Base-by-base conservation (phyloP, 2,797 vertebrate genomes). In the Labroides dimidiatus region DNA sequence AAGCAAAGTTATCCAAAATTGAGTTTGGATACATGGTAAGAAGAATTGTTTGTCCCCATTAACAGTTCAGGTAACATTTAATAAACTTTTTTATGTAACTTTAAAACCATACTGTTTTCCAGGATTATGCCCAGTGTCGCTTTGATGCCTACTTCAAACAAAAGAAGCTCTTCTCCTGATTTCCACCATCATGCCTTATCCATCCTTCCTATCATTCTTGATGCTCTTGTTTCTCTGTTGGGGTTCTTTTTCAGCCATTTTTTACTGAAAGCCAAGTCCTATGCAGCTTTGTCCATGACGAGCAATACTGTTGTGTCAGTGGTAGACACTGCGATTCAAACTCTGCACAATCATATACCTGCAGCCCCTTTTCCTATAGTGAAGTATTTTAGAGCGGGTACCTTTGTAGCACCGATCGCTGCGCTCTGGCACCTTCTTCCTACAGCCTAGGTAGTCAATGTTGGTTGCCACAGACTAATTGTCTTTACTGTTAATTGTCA, bases 1-100 rank as follows among this genome's bases (percentile, higher is more conserved):
- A 99, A 91, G 96, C 96, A 0, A 97, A 95, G 81, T 91, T 99
- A 86, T 99, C 97, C 55, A 97, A 95, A 70, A 99, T 99, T 51
- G 92, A 96, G 84, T 99, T 99, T 78, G 97, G 96, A 70, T 99
- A 99, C 83, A 92, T 98, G 96, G 97, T 99, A 85, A 94, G 94
- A 37, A 30, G 1, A 27, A 0, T 44, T 37, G 52, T n/a, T 20
- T 70, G 6, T 45, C 2, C 11, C 7, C 62, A 33, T 71, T 47
- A 7, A 27, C n/a, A 59, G 10, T 23, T 10, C 14, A 21, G n/a
- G n/a, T n/a, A 27, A 36, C 21, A 12, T 11, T 1, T 33, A 33
- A 33, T 6, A 7, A 33, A 4, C 1, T 33, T 33, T 33, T 33
- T 33, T 4, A 33, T 33, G 30, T 8, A 33, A 4, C 30, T 33